Conservation (phyloP, 2,113 vertebrate species). For the Ellobius talpinus region DNA sequence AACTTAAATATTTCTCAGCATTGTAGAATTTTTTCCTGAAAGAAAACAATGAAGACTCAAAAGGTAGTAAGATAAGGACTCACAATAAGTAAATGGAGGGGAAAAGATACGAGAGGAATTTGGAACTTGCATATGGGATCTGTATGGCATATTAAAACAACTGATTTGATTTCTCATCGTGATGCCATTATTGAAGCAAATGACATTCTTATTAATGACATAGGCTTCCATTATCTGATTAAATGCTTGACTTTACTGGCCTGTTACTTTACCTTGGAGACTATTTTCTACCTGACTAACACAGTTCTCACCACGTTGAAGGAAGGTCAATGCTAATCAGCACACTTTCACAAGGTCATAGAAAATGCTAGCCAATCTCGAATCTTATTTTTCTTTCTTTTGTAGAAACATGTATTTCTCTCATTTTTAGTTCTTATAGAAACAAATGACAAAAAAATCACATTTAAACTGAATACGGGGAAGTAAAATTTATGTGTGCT, state of each 20-base stretch:
- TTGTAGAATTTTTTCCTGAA: not conserved
- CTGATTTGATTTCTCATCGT: conserved; percentile 76
- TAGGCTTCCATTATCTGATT: conserved; percentile 76
- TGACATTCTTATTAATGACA: conserved; percentile 68
- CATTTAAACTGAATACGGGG: not conserved
- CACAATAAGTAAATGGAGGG: not conserved
- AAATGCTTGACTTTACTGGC: conserved; percentile 68
- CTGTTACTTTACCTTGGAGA: conserved; percentile 54
- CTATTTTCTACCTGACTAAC: conserved; percentile 59
- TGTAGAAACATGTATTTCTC: not conserved
- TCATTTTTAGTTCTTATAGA: not conserved
- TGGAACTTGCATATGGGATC: not conserved
- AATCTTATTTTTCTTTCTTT: not conserved
- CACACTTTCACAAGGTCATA: conserved; percentile 55
- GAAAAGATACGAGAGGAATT: not conserved
- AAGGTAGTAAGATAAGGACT: not conserved
- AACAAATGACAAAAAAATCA: not conserved
- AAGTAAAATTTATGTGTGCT: conserved; percentile 50
- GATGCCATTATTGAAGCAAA: conserved; percentile 79
- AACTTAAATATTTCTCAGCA: not conserved
- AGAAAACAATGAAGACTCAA: not conserved
- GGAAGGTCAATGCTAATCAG: conserved; percentile 55
- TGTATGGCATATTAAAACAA: conserved; percentile 33
- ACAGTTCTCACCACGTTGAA: conserved; percentile 49
- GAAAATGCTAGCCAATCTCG: conserved; percentile 20